A percentile compares a stretch with the other conserved stretches of the same genome.
Evolutionary conservation across 2,113 vertebrate genomes (phyloP).

Genomic region (Globicephala melas): DNA sequence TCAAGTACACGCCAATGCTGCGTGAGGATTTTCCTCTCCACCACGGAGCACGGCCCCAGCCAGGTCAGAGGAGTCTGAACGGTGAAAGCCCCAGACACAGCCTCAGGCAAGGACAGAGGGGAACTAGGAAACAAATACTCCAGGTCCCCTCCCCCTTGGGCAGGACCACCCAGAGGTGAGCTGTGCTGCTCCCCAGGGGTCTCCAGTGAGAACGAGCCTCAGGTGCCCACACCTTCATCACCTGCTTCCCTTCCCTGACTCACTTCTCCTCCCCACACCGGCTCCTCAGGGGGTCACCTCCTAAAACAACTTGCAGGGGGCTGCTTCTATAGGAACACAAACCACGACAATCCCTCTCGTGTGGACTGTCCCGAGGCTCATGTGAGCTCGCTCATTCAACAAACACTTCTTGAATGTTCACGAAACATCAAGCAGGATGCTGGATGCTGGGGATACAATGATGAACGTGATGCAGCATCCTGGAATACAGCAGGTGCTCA

Average conservation of each 20-base stretch:
- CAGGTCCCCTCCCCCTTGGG: neutral
- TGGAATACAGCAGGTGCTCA: neutral
- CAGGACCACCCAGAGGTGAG: neutral
- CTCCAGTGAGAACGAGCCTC: neutral
- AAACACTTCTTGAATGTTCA: neutral
- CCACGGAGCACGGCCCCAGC: too few species aligned
- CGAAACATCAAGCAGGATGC: neutral
- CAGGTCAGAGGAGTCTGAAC: neutral
- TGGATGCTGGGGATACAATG: rapidly evolving
- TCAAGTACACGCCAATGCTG: rapidly evolving
- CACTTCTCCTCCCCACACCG: too few species aligned
- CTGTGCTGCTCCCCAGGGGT: neutral
- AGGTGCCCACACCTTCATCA: neutral
- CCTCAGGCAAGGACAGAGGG: neutral
- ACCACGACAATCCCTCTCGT: too few species aligned
- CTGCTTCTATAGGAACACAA: neutral
- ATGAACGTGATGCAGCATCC: neutral
- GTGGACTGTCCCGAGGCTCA: neutral
- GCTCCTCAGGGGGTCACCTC: neutral
- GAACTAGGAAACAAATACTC: neutral
- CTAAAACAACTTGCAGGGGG: neutral
- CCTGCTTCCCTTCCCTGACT: neutral
- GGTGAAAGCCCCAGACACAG: neutral
- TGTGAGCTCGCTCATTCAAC: neutral
- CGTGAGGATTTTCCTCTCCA: neutral